These are phyloP conservation scores for Tholera decimalis DNA, from an alignment of 2,888 invertebrate genomes.

Conservation along the genomic window DNA sequence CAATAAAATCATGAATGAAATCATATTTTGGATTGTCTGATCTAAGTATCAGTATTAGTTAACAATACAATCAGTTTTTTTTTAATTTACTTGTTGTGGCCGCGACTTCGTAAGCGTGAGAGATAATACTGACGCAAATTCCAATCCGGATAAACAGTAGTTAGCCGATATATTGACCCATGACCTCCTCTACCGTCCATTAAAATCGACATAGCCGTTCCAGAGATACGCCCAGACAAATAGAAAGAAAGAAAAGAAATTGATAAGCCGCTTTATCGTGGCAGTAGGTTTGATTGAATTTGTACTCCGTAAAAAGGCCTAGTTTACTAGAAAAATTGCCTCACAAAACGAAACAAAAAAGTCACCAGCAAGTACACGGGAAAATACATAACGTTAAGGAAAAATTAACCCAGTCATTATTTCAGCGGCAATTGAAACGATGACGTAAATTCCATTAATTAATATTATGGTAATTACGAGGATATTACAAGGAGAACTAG, in stretches of 20 bases:
- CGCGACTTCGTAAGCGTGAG: too few species aligned
- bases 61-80: too few species aligned
- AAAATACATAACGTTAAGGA: conserved; percentile 23
- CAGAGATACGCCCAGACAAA: too few species aligned
- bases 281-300: not conserved
- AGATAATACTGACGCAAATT: too few species aligned
- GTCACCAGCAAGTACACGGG: not conserved
- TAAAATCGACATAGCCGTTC: too few species aligned
- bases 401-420: conserved; percentile 12
- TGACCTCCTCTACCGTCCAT: too few species aligned
- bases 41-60: too few species aligned
- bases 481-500: conserved; percentile 44
- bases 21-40: too few species aligned
- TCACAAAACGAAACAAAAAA: not conserved
- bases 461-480: conserved; percentile 17
- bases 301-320: not conserved
- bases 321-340: not conserved
- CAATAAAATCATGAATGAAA: not conserved
- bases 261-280: not conserved
- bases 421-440: conserved; percentile 25
- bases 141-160: too few species aligned
- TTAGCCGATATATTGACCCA: too few species aligned
- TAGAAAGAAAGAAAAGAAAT: too few species aligned
- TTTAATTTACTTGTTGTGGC: too few species aligned
- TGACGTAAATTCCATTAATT: conserved; percentile 40